phyloP scores from a whole-genome alignment of 2,888 invertebrate species.

The Cheilosia grossa region DNA sequence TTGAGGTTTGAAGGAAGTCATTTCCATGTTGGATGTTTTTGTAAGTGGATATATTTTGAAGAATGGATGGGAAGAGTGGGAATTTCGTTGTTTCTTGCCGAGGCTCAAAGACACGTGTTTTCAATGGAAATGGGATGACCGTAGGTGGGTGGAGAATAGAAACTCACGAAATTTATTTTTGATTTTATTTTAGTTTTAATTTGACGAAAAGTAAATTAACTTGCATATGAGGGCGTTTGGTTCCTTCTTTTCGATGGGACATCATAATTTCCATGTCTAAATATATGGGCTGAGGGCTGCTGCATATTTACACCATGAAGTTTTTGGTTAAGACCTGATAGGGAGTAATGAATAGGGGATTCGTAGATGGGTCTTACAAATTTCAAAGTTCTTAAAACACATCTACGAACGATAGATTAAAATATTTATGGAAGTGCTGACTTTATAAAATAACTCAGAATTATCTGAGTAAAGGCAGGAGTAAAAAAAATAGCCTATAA shows the following conservation, averaged over 20 bases:
- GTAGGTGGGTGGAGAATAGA: constrained; percentile 65
- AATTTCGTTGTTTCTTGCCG: constrained; percentile 24
- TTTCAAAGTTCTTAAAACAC: too few species aligned
- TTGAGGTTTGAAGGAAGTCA: constrained; percentile 46
- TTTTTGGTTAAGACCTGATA: too few species aligned
- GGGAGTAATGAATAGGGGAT: too few species aligned
- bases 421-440: too few species aligned
- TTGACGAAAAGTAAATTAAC: background rate
- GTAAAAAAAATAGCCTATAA: too few species aligned
- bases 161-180: constrained; percentile 45
- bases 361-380: too few species aligned
- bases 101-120: constrained; percentile 66
- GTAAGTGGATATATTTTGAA: background rate
- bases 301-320: background rate
- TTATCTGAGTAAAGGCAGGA: too few species aligned
- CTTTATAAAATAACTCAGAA: too few species aligned
- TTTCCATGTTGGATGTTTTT: constrained; percentile 38
- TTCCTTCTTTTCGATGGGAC: background rate
- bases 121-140: constrained; percentile 32
- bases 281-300: background rate
- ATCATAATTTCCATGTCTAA: background rate
- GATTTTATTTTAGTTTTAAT: constrained; percentile 14
- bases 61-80: constrained; percentile 25
- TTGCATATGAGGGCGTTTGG: background rate
- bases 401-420: too few species aligned